phyloP scores from a whole-genome alignment of 2,113 vertebrate species.

The Gulo gulo region DNA sequence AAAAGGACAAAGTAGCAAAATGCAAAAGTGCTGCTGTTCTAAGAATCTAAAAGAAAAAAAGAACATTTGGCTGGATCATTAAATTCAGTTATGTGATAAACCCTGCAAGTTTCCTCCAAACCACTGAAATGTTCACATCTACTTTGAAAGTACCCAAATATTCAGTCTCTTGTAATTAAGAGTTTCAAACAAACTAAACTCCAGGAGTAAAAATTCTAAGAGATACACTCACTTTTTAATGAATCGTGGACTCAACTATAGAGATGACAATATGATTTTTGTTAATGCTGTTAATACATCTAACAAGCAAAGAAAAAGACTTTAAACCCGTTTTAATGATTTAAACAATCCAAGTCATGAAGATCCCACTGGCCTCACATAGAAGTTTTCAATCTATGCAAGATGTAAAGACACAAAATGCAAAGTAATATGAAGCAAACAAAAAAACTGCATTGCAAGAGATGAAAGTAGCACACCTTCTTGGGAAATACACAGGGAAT shows the following conservation, averaged over 20 bases:
- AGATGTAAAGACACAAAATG: slow-evolving; percentile 3
- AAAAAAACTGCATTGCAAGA: background rate
- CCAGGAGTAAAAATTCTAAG: background rate
- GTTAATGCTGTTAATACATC: background rate
- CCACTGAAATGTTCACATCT: background rate
- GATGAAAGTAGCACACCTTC: background rate
- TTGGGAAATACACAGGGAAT: background rate
- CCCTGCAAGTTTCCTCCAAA: background rate
- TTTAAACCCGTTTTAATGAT: slow-evolving; percentile 11
- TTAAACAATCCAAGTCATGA: background rate
- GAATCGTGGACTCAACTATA: background rate
- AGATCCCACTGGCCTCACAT: background rate
- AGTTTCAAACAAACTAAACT: slow-evolving; percentile 30
- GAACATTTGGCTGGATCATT: background rate
- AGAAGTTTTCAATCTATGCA: background rate
- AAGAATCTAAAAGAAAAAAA: slow-evolving; percentile 20
- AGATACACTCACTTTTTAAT: background rate
- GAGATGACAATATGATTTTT: slow-evolving; percentile 11
- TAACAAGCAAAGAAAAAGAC: background rate
- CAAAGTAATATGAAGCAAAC: slow-evolving; percentile 21
- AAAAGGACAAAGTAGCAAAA: slow-evolving; percentile 28
- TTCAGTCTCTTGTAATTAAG: background rate
- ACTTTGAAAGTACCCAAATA: background rate
- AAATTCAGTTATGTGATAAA: background rate
- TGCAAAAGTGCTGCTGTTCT: background rate